Base-by-base conservation (phyloP, 2,888 invertebrate genomes). In the Aleiodes leptofemur region DNA sequence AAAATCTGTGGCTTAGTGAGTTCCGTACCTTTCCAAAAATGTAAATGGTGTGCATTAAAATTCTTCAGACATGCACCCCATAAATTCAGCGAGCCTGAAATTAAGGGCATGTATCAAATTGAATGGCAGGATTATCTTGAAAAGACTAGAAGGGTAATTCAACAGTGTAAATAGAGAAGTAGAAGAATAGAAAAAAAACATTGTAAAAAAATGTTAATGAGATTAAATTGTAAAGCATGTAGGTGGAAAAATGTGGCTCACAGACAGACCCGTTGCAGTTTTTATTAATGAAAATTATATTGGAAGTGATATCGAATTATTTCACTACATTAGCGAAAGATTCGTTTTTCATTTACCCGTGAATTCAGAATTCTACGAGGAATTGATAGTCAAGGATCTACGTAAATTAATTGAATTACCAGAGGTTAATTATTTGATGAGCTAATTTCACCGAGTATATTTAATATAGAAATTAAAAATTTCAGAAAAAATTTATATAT, bases 261-360 rank as follows among this genome's bases (percentile, higher is more conserved):
- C 92, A 29, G 80, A 84, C 48, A 90, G 89, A 53, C 88, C 89
- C 64, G 92, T 92, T 0, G 91, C 90, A 5, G 90, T 93, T 0
- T 89, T 92, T 77, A 79, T 90, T 1, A 90, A 93, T 78, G 90
- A 90, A 8, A 84, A 90, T 72, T 91, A 91, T 77, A 83, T 93
- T 43, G 93, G 93, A 0, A 92, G 91, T 57, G 91, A 91, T 69
- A 83, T 88, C 0, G 92, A 91, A 73, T 85, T 93, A 29, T 86
- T 89, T 57, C 84, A 89, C 14, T 86, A 90, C 51, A 83, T 93
- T 11, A 86, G 90, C 74, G 81, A 89, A 8, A 90, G 88, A 83
- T 93, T 91, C 79, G 84, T 85, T 61, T 91, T 92, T 76, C 83
- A 90, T 75, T 76, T 92, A 51, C 85, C 83, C 31, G 81, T 69